Conservation (phyloP, 2,888 invertebrate species). For the Lasioglossum morio region DNA sequence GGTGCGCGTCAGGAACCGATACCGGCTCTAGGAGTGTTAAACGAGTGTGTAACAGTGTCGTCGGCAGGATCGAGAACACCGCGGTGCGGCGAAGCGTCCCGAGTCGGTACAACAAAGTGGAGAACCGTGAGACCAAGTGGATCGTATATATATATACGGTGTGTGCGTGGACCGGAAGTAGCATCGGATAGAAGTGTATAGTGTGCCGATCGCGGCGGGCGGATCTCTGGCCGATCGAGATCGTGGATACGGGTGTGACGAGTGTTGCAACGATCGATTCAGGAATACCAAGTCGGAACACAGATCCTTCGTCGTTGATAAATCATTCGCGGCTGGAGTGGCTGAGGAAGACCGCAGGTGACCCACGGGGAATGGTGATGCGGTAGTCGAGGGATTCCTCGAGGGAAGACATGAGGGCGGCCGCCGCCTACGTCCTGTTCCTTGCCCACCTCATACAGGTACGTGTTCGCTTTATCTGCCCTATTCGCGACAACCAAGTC, state of each 20-base stretch:
- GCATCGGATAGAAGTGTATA: slow-evolving; percentile 52
- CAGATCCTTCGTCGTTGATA: slow-evolving; percentile 20
- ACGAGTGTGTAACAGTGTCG: slow-evolving; percentile 42
- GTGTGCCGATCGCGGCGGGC: slow-evolving; percentile 47
- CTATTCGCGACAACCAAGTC: slow-evolving; percentile 48
- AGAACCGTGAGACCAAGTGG: slow-evolving; percentile 62
- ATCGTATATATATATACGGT: slow-evolving; percentile 51
- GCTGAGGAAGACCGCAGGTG: slow-evolving; percentile 56
- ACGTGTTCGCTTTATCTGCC: slow-evolving; percentile 64
- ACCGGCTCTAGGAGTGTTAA: slow-evolving; percentile 11
- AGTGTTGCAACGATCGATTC: slow-evolving; percentile 39
- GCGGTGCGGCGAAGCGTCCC: background rate
- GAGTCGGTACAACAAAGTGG: slow-evolving; percentile 27
- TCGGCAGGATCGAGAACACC: slow-evolving; percentile 4
- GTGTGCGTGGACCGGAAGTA: slow-evolving; percentile 67
- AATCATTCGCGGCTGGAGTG: slow-evolving; percentile 38
- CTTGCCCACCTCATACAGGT: slow-evolving; percentile 84
- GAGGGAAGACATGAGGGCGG: slow-evolving; percentile 85
- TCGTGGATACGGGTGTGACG: slow-evolving; percentile 32
- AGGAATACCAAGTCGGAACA: slow-evolving; percentile 3
- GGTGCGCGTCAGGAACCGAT: slow-evolving; percentile 6
- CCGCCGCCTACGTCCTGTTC: slow-evolving; percentile 84
- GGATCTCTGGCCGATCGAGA: slow-evolving; percentile 17
- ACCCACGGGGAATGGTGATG: slow-evolving; percentile 82
- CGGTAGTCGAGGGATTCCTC: slow-evolving; percentile 84